Base-by-base conservation (phyloP, 2,797 vertebrate genomes). In the Micropoecilia bifurca region DNA sequence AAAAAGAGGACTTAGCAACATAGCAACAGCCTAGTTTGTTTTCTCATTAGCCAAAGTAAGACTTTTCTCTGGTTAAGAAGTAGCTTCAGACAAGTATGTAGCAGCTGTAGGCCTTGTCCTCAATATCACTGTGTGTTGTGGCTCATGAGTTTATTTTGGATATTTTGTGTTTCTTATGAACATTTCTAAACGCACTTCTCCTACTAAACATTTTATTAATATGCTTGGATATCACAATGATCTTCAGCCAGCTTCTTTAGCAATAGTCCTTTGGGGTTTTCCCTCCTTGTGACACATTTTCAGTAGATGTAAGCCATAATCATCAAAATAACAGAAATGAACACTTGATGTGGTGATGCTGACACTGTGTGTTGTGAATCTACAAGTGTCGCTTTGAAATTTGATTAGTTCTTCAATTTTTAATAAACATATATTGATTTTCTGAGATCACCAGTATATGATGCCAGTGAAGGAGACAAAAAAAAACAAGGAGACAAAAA, bases 391-490 rank as follows among this genome's bases (percentile, higher is more conserved):
- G 36, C 16, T 33, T 63, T 66, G 16, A 28, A 36, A 63, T 63
- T 4, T 20, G 7, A 36, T 33, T 36, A 36, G 20, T 39, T 22
- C 33, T 30, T 66, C 8, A 8, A 10, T 20, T 66, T 66, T 66
- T 39, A 41, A 41, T 68, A 12, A 68, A 12, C 18, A 2, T 25
- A 22, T 25, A 5, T 22, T 4, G 2, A 68, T 25, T 41, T 25
- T 10, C 36, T 68, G 33, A 41, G 20, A 25, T 41, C 12, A 9
- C 8, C 33, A 45, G 6, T 28, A 45, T 55, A 41, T 45, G 0
- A 25, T 81, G 33, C 22, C 33, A 82, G 3, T 28, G 28, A 85
- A 88, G 86, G 81, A 93, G 77, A 87, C 77, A 87, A 2, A 75
- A 39, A 57, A 30, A 36, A 33, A 33, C 33, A 33, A 33, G 33